phyloP scores from a whole-genome alignment of 2,888 invertebrate species.

The Drosophila merina region DNA sequence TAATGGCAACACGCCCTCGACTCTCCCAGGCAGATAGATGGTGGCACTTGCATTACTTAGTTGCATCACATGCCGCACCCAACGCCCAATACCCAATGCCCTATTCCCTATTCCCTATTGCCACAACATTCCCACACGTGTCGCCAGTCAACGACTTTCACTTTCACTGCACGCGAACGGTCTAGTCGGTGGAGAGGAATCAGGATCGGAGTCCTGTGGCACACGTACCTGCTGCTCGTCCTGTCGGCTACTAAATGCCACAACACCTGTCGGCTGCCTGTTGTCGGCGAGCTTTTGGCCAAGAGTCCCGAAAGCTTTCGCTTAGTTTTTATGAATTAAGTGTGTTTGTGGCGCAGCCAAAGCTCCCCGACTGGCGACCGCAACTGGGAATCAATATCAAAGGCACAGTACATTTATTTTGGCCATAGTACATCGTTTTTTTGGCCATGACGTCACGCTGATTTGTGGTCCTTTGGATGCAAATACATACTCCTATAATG shows the following conservation, averaged over 20 bases:
- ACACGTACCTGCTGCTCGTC: conserved; percentile 71
- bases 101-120: neutral
- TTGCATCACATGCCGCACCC: conserved; percentile 26
- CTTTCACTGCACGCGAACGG: conserved; percentile 27
- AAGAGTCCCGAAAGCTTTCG: neutral
- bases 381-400: conserved; percentile 56
- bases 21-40: conserved; percentile 1
- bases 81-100: neutral
- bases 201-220: neutral
- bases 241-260: conserved; percentile 66
- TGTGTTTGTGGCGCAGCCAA: conserved; percentile 41
- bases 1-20: conserved; percentile 25
- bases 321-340: conserved; percentile 67
- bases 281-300: conserved; percentile 50
- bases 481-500: conserved; percentile 36
- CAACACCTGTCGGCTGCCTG: conserved; percentile 75
- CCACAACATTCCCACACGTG: conserved; percentile 4
- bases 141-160: conserved; percentile 23
- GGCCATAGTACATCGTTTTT: conserved; percentile 1
- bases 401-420: conserved; percentile 16
- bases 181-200: neutral
- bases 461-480: conserved; percentile 18
- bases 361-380: conserved; percentile 41
- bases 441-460: conserved; percentile 61
- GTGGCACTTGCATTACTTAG: conserved; percentile 11